Percentiles rank a stretch among this genome's conserved stretches.
These are phyloP conservation scores for Colossoma macropomum DNA, from an alignment of 2,113 vertebrate genomes.

Conservation along the genomic window DNA sequence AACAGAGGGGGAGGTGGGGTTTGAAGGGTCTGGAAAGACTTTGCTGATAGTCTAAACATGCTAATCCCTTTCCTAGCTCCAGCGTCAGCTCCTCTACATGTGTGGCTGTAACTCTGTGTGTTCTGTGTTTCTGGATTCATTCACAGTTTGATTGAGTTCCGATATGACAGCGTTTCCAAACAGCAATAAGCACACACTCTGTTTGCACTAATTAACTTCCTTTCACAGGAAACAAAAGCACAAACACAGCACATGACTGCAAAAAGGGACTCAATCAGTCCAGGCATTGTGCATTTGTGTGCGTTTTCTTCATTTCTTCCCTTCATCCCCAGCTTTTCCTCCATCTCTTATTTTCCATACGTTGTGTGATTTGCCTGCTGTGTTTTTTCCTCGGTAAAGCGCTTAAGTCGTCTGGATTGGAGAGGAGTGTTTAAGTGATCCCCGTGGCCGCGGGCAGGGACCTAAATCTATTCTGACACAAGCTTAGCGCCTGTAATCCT, in stretches of 20 bases:
- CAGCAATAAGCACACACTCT: not conserved
- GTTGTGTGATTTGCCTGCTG: conserved; percentile 31
- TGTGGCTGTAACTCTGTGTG: not conserved
- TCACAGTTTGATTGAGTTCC: conserved; percentile 18
- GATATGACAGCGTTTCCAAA: conserved; percentile 30
- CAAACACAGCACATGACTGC: conserved; percentile 9
- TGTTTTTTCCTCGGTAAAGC: conserved; percentile 50
- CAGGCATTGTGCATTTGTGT: conserved; percentile 6
- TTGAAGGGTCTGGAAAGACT: conserved; percentile 20
- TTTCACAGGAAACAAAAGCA: conserved; percentile 38
- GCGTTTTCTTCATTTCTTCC: not conserved
- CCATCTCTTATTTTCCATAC: not conserved
- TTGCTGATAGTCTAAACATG: conserved; percentile 36
- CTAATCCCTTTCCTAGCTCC: conserved; percentile 3
- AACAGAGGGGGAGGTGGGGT: not conserved
- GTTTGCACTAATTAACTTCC: conserved; percentile 36
- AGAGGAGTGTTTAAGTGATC: conserved; percentile 70
- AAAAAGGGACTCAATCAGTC: not conserved
- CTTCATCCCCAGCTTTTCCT: conserved; percentile 15
- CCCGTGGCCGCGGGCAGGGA: conserved; percentile 62
- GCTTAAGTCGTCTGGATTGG: conserved; percentile 68
- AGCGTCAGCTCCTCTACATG: not conserved
- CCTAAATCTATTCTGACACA: conserved; percentile 75
- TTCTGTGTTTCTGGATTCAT: not conserved
- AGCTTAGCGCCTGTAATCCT: conserved; percentile 75